These are phyloP conservation scores for Kryptolebias ocellatus DNA, from an alignment of 2,797 vertebrate genomes.

Conservation along the genomic window DNA sequence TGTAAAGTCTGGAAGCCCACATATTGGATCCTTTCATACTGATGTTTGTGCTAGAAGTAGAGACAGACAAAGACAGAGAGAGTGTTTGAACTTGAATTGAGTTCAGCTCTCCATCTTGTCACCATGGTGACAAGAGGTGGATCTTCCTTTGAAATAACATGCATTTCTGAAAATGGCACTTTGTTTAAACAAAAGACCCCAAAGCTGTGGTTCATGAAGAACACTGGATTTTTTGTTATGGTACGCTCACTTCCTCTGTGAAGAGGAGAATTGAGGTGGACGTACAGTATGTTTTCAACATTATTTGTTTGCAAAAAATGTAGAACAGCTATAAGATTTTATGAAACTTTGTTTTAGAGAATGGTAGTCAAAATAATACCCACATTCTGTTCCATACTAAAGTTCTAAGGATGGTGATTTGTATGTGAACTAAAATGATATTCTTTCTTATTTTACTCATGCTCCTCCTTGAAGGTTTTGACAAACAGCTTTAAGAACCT, in stretches of 20 bases:
- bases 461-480: background rate
- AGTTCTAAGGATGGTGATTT: background rate
- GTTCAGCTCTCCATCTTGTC: slow-evolving; percentile 31
- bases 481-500: no score
- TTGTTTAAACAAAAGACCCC: slow-evolving; percentile 4
- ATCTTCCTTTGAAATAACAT: slow-evolving; percentile 28
- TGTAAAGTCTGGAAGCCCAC: background rate
- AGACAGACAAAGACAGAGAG: slow-evolving; percentile 6
- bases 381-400: background rate
- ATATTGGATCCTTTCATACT: background rate
- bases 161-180: slow-evolving; percentile 16
- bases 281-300: background rate
- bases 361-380: no score
- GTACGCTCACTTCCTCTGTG: background rate
- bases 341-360: no score
- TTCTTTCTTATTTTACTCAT: background rate
- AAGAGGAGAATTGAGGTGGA: background rate
- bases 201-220: background rate
- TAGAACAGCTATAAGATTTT: no score
- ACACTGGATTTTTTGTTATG: background rate
- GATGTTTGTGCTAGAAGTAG: background rate
- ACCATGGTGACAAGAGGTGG: slow-evolving; percentile 51
- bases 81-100: slow-evolving; percentile 29
- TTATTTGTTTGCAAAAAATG: background rate
- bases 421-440: background rate